Base-by-base conservation (phyloP, 2,797 vertebrate genomes). In the Knipowitschia caucasica region DNA sequence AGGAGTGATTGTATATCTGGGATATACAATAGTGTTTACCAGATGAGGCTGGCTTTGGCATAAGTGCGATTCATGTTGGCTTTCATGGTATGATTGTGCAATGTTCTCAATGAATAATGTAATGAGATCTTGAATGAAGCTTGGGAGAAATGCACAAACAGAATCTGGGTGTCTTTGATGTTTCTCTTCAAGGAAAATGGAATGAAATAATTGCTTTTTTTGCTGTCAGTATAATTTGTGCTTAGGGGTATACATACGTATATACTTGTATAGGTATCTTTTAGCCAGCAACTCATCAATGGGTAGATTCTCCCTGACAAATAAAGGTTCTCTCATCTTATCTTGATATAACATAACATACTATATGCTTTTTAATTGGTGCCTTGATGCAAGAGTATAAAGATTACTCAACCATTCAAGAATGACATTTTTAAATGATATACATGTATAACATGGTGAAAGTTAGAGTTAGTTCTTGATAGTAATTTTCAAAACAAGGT, bases 131-230 rank as follows among this genome's bases (percentile, higher is more conserved):
- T 59, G 40, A 69, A 31, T 50, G 47, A 56, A 60, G 23, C 47
- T 55, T 44, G 3, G 31, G 68, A 51, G 56, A 18, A n/a, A 61
- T 61, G 23, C 52, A 50, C 52, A 10, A 35, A 56, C 67, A 51
- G 51, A 62, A 60, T 31, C 52, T 67, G 67, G 40, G 51, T 73
- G 64, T 44, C 53, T 77, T 81, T 77, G 65, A 53, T 57, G 44
- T 74, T 59, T 59, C 63, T 51, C 58, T 67, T 65, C 62, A 69
- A 52, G 35, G 64, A 47, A 62, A 45, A 49, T 4, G 14, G 7
- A 21, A 25, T 15, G 11, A 25, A 25, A 43, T 24, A 20, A 20
- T 38, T 10, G 17, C 17, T 8, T 35, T 35, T 35, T 35, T n/a
- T 35, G 11, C 12, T 35, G n/a, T 21, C 2, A 39, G 21, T 21